These are phyloP conservation scores for Ptyas mucosa DNA, from an alignment of 2,113 vertebrate species.

Conservation along the genomic window DNA sequence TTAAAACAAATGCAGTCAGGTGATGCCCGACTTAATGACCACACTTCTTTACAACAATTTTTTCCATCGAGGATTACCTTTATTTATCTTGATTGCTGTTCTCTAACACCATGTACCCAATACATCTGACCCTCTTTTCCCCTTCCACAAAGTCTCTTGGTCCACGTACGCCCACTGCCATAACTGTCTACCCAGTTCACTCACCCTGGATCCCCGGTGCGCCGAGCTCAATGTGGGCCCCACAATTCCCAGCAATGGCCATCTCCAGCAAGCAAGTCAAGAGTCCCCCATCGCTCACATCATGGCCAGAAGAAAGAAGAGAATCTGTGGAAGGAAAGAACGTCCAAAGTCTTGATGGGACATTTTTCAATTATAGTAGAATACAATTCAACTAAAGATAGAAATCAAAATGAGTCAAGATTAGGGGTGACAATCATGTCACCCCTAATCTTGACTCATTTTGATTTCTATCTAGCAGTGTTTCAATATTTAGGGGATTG, in stretches of 20 bases:
- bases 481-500: too few relatives aligned
- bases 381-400: neutral
- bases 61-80: neutral
- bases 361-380: neutral
- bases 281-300: constrained; percentile 89
- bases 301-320: constrained; percentile 85
- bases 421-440: neutral
- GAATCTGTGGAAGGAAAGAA: constrained; percentile 60
- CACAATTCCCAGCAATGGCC: constrained; percentile 90
- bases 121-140: neutral
- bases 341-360: neutral
- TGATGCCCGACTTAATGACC: too few relatives aligned
- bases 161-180: accelerated
- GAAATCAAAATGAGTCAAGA: neutral
- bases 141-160: neutral
- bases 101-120: neutral
- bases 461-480: too few relatives aligned
- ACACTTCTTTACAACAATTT: too few relatives aligned
- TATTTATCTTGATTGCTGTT: neutral
- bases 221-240: constrained; percentile 75
- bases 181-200: neutral
- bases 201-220: constrained; percentile 71
- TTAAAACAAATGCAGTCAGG: too few relatives aligned
- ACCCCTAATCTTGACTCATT: too few relatives aligned
- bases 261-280: constrained; percentile 86